phyloP scores from a whole-genome alignment of 2,888 invertebrate genomes.

The Dicyrtomina minuta region DNA sequence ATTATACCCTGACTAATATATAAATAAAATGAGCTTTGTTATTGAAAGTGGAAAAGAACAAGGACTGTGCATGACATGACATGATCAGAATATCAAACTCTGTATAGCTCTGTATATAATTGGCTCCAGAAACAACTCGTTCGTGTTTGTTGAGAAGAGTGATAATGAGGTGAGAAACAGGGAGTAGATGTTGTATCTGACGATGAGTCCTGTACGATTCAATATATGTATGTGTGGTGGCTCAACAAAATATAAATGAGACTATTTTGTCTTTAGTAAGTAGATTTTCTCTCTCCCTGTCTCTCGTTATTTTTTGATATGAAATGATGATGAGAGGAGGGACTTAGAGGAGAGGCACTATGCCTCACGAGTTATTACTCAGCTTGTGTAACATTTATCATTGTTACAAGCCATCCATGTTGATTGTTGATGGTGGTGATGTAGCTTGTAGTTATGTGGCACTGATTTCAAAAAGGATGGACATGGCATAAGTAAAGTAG shows the following conservation, averaged over 20 bases:
- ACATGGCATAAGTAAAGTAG: background rate
- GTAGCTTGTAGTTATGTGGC: too few relatives aligned
- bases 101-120: slow-evolving; percentile 23
- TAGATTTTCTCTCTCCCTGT: background rate
- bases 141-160: slow-evolving; percentile 17
- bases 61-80: background rate
- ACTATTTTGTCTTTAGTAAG: background rate
- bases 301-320: background rate
- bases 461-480: background rate
- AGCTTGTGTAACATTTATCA: too few relatives aligned
- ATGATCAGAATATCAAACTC: slow-evolving; percentile 9
- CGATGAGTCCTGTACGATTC: background rate
- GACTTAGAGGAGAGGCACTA: too few relatives aligned
- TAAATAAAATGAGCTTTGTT: too few relatives aligned
- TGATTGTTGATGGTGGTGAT: too few relatives aligned
- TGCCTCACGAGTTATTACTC: too few relatives aligned
- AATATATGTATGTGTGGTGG: too few relatives aligned
- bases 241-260: slow-evolving; percentile 12
- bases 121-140: slow-evolving; percentile 21
- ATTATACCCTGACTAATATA: too few relatives aligned
- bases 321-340: slow-evolving; percentile 4
- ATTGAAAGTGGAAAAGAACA: too few relatives aligned
- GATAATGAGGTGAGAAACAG: slow-evolving; percentile 33
- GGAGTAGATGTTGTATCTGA: slow-evolving; percentile 17
- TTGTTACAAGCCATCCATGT: too few relatives aligned